phyloP scores from a whole-genome alignment of 1,140 invertebrate species.

The Aporrectodea caliginosa region DNA sequence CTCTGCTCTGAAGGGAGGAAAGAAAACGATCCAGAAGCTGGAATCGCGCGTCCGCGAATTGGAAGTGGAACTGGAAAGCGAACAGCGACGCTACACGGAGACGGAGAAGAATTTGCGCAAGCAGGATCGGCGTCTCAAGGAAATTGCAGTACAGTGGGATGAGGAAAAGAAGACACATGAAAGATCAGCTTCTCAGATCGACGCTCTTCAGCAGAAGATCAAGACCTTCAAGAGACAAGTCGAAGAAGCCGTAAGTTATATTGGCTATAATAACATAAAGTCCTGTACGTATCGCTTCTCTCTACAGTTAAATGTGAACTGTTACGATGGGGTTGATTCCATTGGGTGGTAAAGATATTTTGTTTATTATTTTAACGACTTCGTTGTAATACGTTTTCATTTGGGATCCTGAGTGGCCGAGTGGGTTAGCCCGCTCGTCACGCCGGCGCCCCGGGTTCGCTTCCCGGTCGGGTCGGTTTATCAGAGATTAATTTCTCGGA shows the following conservation, averaged over 20 bases:
- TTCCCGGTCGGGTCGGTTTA: too few relatives aligned
- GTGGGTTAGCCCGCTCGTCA: too few relatives aligned
- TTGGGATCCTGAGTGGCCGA: too few relatives aligned
- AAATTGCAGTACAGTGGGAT: conserved; percentile 76
- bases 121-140: conserved; percentile 69
- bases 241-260: conserved; percentile 76
- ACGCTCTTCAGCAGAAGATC: conserved; percentile 98
- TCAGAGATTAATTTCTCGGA: too few relatives aligned
- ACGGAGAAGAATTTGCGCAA: conserved; percentile 70
- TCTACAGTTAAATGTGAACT: too few relatives aligned
- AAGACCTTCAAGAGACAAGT: conserved; percentile 99
- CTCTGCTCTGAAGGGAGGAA: conserved; percentile 95
- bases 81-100: conserved; percentile 87
- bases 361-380: not conserved
- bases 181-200: conserved; percentile 93
- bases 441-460: too few relatives aligned
- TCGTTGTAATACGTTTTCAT: not conserved
- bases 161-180: conserved; percentile 97
- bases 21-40: conserved; percentile 67
- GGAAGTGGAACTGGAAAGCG: conserved; percentile 94
- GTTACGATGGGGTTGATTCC: not conserved
- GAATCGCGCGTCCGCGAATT: conserved; percentile 67
- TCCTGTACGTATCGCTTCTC: not conserved
- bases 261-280: not conserved
- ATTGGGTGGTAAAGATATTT: not conserved